Conservation (phyloP, 2,797 vertebrate genomes). For the Danio choprae region DNA sequence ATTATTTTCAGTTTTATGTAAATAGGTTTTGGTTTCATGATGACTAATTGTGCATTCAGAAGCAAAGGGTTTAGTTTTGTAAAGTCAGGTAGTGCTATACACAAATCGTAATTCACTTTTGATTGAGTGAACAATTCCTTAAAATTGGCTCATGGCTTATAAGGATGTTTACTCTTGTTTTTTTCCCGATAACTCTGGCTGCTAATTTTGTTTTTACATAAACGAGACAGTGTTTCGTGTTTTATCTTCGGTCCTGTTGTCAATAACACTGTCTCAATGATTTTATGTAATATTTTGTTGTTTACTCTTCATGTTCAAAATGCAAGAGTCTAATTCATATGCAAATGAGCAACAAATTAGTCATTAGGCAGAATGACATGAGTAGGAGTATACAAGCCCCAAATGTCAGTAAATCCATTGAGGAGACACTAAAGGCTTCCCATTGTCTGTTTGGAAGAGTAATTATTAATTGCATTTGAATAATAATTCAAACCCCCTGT, state of each 20-base stretch:
- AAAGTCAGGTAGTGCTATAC: too few relatives aligned
- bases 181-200: not conserved
- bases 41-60: too few relatives aligned
- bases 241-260: not conserved
- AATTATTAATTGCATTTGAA: not conserved
- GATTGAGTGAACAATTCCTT: not conserved
- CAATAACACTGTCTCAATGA: not conserved
- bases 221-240: not conserved
- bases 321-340: not conserved
- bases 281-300: slow-evolving; percentile 11
- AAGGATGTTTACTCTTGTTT: not conserved
- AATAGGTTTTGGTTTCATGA: too few relatives aligned
- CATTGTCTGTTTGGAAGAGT: not conserved
- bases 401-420: not conserved
- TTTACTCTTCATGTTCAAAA: not conserved
- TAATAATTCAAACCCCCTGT: not conserved
- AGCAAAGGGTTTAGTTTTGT: too few relatives aligned
- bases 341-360: slow-evolving; percentile 22
- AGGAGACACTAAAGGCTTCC: not conserved
- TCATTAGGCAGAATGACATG: slow-evolving; percentile 35
- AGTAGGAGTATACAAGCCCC: slow-evolving; percentile 1
- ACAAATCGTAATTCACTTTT: not conserved
- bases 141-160: not conserved
- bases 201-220: not conserved
- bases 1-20: too few relatives aligned